Evolutionary conservation across 1,140 invertebrate species (phyloP), one percentile per base, ranked within the genome.

Genomic region (Globodera ellingtonae): DNA sequence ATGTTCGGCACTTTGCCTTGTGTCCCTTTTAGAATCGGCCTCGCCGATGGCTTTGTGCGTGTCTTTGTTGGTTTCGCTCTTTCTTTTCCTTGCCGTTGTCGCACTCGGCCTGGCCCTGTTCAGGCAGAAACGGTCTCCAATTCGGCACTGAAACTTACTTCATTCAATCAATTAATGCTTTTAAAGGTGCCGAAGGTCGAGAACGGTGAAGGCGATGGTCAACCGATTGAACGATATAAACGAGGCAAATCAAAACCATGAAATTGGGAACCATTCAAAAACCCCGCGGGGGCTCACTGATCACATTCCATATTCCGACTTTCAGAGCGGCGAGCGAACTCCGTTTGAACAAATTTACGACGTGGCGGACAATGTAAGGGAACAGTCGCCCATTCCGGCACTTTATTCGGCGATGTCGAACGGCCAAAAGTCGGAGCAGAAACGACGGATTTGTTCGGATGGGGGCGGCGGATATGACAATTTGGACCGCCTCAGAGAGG

Each of bases 381-480:
- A 35, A 46, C 67, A 35, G 24, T 47, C 67, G 67, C 67, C 46
- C 13, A 47, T 35, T 35, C 67, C 67, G 24, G 35, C 67, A 44
- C 8, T 47, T 70, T 35, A 35, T 6, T 47, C 67, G 35, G n/a
- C 67, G 35, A 70, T 35, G 67, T 10, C 21, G 35, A 70, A 70
- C 67, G 46, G 24, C 5, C 46, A 70, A 35, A 70, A 35, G 6
- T 44, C 67, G 35, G 35, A 70, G 24, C 24, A n/a, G 10, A 70
- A 70, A 70, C 2, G 8, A 6, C 67, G 35, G 35, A 70, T 62
- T 70, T 70, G 18, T 67, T 62, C 24, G 21, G 62, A 15, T 44
- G 56, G 13, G 46, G 75, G 75, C 24, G 62, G 75, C 65, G 75
- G 69, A 35, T 77, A 77, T 21, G 75, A 77, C 24, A 77, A 77